phyloP scores from a whole-genome alignment of 2,113 vertebrate species.

The Xerus inauris region DNA sequence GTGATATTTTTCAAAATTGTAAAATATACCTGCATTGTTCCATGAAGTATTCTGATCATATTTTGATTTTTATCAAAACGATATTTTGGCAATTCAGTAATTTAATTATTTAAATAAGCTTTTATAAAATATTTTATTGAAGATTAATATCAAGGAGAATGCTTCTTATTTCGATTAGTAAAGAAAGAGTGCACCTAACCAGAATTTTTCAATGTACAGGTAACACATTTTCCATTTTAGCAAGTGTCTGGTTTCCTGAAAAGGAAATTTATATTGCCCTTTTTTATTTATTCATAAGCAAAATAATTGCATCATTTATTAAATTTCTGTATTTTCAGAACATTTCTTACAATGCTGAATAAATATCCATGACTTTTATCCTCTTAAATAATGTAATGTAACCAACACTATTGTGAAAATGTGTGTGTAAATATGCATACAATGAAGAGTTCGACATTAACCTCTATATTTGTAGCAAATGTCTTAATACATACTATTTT shows the following conservation, averaged over 20 bases:
- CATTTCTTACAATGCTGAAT: not conserved
- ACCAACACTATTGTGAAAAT: not conserved
- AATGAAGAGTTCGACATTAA: not conserved
- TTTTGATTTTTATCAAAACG: not conserved
- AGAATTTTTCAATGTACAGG: not conserved
- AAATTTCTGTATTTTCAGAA: not conserved
- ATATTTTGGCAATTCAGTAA: not conserved
- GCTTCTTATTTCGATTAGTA: slow-evolving; percentile 61
- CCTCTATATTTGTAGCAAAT: not conserved
- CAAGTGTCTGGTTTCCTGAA: not conserved
- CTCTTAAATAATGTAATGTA: not conserved
- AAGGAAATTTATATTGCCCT: slow-evolving; percentile 50
- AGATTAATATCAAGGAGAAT: not conserved
- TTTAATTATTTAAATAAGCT: slow-evolving; percentile 17
- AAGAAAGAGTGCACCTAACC: not conserved
- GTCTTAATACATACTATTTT: not conserved
- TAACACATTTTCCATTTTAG: not conserved
- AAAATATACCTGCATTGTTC: not conserved
- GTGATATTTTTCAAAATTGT: not conserved
- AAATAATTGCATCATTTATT: not conserved
- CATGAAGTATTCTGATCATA: not conserved
- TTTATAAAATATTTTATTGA: not conserved
- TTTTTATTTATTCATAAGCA: not conserved
- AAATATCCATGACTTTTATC: not conserved
- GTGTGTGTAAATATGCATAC: not conserved